Evolutionary conservation across 2,888 invertebrate genomes (phyloP), one percentile per base, ranked within the genome.

Genomic region (Scaptomyza flava): DNA sequence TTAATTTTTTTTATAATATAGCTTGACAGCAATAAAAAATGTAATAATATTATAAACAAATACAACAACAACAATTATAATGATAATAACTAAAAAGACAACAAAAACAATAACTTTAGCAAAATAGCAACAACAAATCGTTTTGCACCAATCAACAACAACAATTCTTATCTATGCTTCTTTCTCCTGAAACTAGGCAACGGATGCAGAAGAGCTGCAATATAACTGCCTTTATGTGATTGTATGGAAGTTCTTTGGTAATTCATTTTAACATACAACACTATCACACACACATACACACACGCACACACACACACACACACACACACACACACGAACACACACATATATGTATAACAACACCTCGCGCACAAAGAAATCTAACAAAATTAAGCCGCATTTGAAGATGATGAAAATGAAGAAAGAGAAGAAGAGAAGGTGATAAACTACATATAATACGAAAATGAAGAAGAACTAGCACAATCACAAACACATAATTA

Each of bases 171-270:
- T 81, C 70, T 87, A 77, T 87, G 74, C 87, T 81, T 83, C 81
- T 79, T 82, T 79, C 76, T 69, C 63, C 75, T 73, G 73, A 80
- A 87, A 74, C 73, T 76, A 89, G 82, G 86, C 82, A 72, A 72
- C 90, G 89, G 92, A 92, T 89, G 92, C 92, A 84, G 90, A 90
- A 83, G 84, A 84, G 87, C 81, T 88, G 89, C 92, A 94, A 93
- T 93, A 93, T 93, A 94, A 94, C 94, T 95, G 95, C 94, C 94
- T 95, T 93, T 94, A 93, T 94, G 94, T 94, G 93, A 93, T 94
- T 92, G 94, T 94, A 93, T 94, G 94, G 92, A 94, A 94, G 91
- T 93, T 94, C 89, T 93, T 94, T 93, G 94, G 94, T 94, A 94
- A 94, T 91, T 91, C 88, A 81, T 74, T 68, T 73, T 77, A 72